Evolutionary conservation across 2,888 invertebrate species (phyloP), one percentile per base, ranked within the genome.

Genomic region (Chymomyza procnemis): DNA sequence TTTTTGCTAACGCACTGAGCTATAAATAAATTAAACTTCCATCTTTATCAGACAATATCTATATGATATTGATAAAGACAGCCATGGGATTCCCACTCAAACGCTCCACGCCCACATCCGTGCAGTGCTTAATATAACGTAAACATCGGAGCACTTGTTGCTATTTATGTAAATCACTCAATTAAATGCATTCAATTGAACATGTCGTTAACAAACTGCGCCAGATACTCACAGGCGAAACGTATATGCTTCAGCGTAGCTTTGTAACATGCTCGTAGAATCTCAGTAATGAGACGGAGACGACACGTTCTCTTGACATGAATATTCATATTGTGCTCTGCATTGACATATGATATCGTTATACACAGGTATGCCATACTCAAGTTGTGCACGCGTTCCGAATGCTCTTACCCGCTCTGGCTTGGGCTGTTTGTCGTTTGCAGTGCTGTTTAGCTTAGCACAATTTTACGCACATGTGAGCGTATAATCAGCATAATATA

Each of bases 391-490:
- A 3, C 12, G 2, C 34, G 3, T 34, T 41, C 50, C 50, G 8
- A 4, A 3, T 8, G 16, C 50, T 50, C 12, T 41, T 5, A 12
- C 34, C 9, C 34, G 4, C 34, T 34, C 22, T 26, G 6, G 26
- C 26, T 26, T 1, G 4, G 1, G 4, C 57, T 22, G 60, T 62
- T 63, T 22, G 50, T 70, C 19, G 60, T 62, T 63, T 22, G 50
- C 67, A 62, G 60, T 64, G 47, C 50, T 12, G 48, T 41, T n/a
- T 71, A 67, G 71, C 71, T 71, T 55, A 58, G 55, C 22, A 64
- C 46, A 41, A 30, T 67, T 72, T 71, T 61, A 71, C 71, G 71
- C 72, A 72, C 46, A 64, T 58, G 64, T 72, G 72, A 59, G 34
- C 34, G 12, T 12, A 41, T 41, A 41, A 41, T 12, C 34, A 41